Evolutionary conservation across 35 echinoderm and acorn worm genomes (phyloP).

Genomic region (Lytechinus pictus): DNA sequence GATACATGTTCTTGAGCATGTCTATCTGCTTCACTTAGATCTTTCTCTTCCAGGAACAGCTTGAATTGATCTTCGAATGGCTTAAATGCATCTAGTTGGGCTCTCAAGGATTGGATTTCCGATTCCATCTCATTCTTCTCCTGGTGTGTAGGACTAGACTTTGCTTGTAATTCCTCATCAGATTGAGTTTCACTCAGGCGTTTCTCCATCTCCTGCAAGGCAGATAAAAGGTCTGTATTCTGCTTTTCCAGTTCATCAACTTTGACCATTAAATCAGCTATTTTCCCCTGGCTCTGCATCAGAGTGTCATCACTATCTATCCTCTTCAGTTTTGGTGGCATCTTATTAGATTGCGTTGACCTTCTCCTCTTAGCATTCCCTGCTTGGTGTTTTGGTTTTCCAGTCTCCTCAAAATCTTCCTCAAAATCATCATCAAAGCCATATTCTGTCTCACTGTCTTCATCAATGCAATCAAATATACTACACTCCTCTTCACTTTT

Average conservation of each 20-base stretch:
- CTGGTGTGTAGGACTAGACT: background rate
- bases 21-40: background rate
- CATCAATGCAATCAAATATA: constrained; percentile 50
- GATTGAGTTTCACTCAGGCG: background rate
- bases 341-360: background rate
- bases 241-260: constrained; percentile 31
- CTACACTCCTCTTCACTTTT: constrained; percentile 36
- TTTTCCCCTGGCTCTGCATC: constrained; percentile 25
- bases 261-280: constrained; percentile 45
- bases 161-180: background rate
- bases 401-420: constrained; percentile 24
- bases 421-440: constrained; percentile 42
- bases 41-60: constrained; percentile 26
- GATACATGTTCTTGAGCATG: background rate
- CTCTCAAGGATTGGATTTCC: constrained; percentile 25
- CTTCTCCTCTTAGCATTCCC: background rate
- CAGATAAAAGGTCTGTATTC: background rate
- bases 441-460: constrained; percentile 16
- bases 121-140: background rate
- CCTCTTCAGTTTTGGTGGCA: background rate
- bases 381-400: background rate
- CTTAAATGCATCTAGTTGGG: background rate
- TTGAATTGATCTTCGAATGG: background rate
- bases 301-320: background rate
- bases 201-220: background rate